phyloP scores from a whole-genome alignment of 2,888 invertebrate species.

The Caenorhabditis japonica region DNA sequence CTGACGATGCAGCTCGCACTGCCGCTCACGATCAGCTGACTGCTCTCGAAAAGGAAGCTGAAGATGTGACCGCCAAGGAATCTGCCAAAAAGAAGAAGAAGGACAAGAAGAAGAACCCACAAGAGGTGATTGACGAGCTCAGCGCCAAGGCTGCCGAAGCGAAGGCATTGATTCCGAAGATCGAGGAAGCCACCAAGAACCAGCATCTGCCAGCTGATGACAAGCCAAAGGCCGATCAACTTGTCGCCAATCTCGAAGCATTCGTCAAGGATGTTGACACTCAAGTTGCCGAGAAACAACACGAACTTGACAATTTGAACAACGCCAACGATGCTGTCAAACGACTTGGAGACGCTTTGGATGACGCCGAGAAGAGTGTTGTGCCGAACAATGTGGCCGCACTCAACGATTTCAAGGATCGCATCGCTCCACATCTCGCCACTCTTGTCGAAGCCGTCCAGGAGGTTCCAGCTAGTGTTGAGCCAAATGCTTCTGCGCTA shows the following conservation, averaged over 20 bases:
- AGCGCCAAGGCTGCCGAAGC: constrained; percentile 34
- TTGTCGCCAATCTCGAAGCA: no score
- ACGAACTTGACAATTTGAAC: constrained; percentile 49
- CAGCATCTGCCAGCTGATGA: no score
- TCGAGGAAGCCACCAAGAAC: constrained; percentile 36
- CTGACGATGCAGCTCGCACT: no score
- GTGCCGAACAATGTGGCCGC: constrained; percentile 33
- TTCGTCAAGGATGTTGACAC: no score
- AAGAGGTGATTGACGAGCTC: constrained; percentile 44
- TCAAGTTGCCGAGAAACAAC: constrained; percentile 47
- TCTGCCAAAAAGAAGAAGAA: constrained; percentile 55
- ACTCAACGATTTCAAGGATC: no score
- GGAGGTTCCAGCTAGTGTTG: no score
- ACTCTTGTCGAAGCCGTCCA: no score
- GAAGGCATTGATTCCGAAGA: constrained; percentile 39
- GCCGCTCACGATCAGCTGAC: no score
- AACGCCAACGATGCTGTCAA: constrained; percentile 52
- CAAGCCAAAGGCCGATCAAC: no score
- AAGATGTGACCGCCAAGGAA: constrained; percentile 43
- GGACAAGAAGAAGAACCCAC: constrained; percentile 54
- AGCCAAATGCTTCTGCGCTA: constrained; percentile 6
- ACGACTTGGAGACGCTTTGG: constrained; percentile 49
- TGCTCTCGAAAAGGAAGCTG: constrained; percentile 31
- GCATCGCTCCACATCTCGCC: no score
- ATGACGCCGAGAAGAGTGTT: constrained; percentile 46